Evolutionary conservation across 2,113 vertebrate species (phyloP).

Genomic region (Isichthys henryi): DNA sequence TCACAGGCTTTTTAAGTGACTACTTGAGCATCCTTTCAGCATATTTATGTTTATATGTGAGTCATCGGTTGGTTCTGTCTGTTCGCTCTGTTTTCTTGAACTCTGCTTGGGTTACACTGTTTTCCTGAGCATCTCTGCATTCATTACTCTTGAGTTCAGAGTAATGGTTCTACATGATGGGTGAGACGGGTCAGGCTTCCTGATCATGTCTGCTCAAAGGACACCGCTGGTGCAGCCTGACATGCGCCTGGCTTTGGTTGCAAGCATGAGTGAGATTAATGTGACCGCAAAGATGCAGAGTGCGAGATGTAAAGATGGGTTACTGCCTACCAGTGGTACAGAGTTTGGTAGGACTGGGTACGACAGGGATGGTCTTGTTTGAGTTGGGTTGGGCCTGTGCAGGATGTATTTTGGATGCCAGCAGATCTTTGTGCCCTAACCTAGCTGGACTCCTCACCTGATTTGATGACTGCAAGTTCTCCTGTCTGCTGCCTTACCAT

Average conservation of each 20-base stretch:
- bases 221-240: background rate
- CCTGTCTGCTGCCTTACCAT: background rate
- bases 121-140: background rate
- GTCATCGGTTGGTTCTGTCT: background rate
- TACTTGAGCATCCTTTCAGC: background rate
- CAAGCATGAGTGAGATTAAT: background rate
- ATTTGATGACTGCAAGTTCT: background rate
- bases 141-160: background rate
- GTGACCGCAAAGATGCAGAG: background rate
- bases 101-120: background rate
- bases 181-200: background rate
- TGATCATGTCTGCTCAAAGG: background rate
- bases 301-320: background rate
- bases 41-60: background rate
- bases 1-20: background rate
- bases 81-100: background rate
- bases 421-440: background rate
- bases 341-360: background rate
- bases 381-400: background rate
- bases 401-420: background rate
- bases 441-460: background rate
- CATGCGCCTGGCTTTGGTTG: background rate
- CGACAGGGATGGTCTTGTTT: background rate
- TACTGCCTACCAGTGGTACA: background rate
- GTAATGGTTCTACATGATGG: background rate